Conservation (phyloP, 2,797 vertebrate species). For the Neosilurus hyrtlii region DNA sequence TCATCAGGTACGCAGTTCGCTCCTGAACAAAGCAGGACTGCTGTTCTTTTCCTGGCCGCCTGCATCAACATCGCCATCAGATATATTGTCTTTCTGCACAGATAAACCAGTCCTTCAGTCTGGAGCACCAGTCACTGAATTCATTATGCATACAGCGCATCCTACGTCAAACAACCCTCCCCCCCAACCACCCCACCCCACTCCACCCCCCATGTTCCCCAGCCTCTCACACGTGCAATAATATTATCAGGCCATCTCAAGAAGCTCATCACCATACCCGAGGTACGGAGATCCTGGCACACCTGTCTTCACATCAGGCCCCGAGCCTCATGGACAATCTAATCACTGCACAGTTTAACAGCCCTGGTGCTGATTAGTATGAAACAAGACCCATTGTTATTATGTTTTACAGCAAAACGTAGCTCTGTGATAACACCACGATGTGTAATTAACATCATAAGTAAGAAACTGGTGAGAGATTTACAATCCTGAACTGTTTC, state of each 20-base stretch:
- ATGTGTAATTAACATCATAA: constrained; percentile 57
- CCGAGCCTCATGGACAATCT: neutral
- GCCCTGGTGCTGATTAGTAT: neutral
- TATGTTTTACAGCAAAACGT: constrained; percentile 1
- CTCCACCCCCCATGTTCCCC: constrained; percentile 48
- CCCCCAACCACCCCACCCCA: too few species aligned
- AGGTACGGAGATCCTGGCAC: neutral
- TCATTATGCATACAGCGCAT: constrained; percentile 73
- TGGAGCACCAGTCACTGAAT: constrained; percentile 60
- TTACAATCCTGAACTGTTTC: neutral
- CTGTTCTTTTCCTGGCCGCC: neutral
- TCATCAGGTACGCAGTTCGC: neutral
- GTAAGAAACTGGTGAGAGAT: neutral
- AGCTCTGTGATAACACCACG: constrained; percentile 51
- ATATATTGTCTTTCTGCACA: constrained; percentile 65
- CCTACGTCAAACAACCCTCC: constrained; percentile 57
- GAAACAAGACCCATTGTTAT: constrained; percentile 5
- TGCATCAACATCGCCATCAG: neutral
- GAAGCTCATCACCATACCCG: constrained; percentile 2
- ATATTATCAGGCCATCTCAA: constrained; percentile 58
- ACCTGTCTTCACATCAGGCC: neutral
- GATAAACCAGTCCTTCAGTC: constrained; percentile 64
- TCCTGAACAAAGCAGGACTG: constrained; percentile 38
- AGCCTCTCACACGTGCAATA: constrained; percentile 65
- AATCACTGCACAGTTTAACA: constrained; percentile 17